Conservation (phyloP, 2,113 vertebrate species). For the Toxostoma redivivum region DNA sequence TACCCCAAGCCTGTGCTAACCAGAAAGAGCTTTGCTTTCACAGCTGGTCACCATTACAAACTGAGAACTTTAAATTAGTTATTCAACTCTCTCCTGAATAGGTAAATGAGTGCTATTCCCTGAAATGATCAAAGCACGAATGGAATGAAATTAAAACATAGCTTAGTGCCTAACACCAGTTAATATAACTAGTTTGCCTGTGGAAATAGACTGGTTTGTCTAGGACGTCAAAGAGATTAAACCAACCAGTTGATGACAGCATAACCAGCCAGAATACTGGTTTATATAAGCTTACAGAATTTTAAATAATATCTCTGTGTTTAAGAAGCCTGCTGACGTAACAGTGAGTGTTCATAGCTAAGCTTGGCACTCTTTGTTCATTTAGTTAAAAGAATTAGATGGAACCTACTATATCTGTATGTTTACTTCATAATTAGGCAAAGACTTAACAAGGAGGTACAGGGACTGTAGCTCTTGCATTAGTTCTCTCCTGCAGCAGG, state of each 20-base stretch:
- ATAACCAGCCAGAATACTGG: not conserved
- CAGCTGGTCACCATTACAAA: not conserved
- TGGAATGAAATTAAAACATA: not conserved
- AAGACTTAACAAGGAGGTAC: not conserved
- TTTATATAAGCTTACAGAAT: not conserved
- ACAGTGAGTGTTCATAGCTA: not conserved
- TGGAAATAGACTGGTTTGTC: not conserved
- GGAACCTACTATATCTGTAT: not conserved
- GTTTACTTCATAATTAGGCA: not conserved
- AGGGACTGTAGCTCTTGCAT: not conserved
- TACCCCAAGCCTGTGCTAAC: not conserved
- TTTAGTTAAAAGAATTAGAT: not conserved
- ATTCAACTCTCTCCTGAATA: not conserved
- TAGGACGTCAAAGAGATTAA: not conserved
- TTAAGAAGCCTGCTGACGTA: not conserved
- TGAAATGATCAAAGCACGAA: not conserved
- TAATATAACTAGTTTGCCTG: not conserved
- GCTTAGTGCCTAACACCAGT: not conserved
- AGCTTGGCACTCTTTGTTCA: not conserved
- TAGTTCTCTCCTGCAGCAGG: not conserved
- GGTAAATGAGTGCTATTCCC: not conserved
- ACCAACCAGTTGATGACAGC: not conserved
- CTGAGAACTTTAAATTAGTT: not conserved
- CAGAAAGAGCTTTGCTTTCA: not conserved
- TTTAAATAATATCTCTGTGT: not conserved